A percentile compares a stretch with the other conserved stretches of the same genome.
phyloP scores from a whole-genome alignment of 2,888 invertebrate genomes.

The Brenthis daphne region DNA sequence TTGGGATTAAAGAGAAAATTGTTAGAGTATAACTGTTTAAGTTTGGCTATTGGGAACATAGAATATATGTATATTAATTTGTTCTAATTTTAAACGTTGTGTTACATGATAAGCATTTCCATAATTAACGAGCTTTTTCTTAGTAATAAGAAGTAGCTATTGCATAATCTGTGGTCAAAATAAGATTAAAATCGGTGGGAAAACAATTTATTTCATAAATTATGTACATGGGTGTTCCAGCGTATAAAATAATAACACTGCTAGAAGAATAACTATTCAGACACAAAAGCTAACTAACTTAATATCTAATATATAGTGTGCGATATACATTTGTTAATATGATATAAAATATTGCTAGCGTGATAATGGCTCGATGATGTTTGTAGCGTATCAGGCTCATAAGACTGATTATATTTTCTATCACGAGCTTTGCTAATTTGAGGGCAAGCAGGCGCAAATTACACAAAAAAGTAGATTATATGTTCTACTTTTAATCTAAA shows the following conservation, averaged over 20 bases:
- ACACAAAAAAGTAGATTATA: no score
- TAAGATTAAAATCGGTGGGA: slow-evolving; percentile 56
- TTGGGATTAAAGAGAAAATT: no score
- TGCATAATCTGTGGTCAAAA: background rate
- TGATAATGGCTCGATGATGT: slow-evolving; percentile 49
- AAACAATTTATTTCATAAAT: slow-evolving; percentile 74
- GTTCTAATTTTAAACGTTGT: no score
- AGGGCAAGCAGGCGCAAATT: slow-evolving; percentile 16
- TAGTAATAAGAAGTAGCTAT: background rate
- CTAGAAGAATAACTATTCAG: slow-evolving; percentile 49
- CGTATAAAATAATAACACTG: slow-evolving; percentile 64
- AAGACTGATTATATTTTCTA: slow-evolving; percentile 20
- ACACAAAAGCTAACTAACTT: slow-evolving; percentile 63
- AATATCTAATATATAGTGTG: slow-evolving; percentile 59
- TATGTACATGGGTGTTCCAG: slow-evolving; percentile 71
- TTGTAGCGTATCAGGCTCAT: slow-evolving; percentile 31
- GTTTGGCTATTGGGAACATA: no score
- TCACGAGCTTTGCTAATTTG: slow-evolving; percentile 19
- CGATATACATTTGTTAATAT: slow-evolving; percentile 54
- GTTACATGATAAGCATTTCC: background rate
- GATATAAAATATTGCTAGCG: slow-evolving; percentile 59
- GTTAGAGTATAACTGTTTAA: no score
- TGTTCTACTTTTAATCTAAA: background rate
- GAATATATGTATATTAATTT: no score
- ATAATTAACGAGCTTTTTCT: background rate